Base-by-base conservation (phyloP, 2,113 vertebrate species). In the Hymenochirus boettgeri region DNA sequence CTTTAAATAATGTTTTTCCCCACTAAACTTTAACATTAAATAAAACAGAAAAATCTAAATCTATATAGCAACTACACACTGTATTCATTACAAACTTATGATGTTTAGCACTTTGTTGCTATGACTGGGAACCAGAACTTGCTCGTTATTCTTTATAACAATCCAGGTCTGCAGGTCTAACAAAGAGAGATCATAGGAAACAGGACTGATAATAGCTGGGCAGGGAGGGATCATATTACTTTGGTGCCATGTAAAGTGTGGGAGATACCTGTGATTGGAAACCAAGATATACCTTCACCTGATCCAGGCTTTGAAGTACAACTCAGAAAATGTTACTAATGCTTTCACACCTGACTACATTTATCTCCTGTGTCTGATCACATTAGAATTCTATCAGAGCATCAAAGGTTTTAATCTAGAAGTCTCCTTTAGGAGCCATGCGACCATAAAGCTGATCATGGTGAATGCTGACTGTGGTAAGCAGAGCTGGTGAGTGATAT, bases 311-410 rank as follows among this genome's bases (percentile, higher is more conserved):
- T 69, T 69, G 65, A 69, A 60, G 65, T 69, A 9, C 50, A 37
- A 60, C 29, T 25, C 53, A 19, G 56, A 69, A 60, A 47, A 47
- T 52, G 51, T 9, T 27, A 48, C 65, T 69, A 69, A 69, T 69
- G 59, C 65, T 13, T 69, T 69, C 65, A 69, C 65, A 69, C 65
- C 65, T 69, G 65, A 69, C 65, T 69, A 59, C 65, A 60, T 69
- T n/a, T 69, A 60, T 57, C 65, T 69, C 47, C 60, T 50, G 37
- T 69, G 65, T 69, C 56, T 69, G 56, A 57, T 60, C 47, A 52
- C 33, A 45, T 31, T 21, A 23, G 18, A 25, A 13, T 19, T 69
- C 29, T 52, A 31, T 59, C n/a, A 5, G 22, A 45, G 27, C 47
- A 69, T 69, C 65, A 69, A 67, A 67, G 56, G 24, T 15, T 27